Base-by-base conservation (phyloP, 1,140 invertebrate genomes). In the Geopemphigus sp. region DNA sequence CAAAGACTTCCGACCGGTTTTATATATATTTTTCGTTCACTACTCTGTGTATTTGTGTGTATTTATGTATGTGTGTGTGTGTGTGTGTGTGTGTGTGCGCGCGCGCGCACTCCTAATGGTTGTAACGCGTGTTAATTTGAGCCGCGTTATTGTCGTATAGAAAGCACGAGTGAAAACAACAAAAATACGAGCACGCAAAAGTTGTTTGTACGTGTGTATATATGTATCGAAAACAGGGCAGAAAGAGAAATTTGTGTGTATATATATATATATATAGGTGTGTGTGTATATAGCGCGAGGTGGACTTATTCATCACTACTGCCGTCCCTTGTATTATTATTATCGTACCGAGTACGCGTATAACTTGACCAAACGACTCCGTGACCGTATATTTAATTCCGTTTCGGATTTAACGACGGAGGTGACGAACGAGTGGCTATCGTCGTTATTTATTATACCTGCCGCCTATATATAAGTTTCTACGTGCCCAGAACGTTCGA, bases 161-260 rank as follows among this genome's bases (percentile, higher is more conserved):
- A 72, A 72, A 72, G 68, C 68, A 47, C 50, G 68, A 72, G 68
- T 72, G 68, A 72, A 72, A 72, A 53, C 26, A 70, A 47, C 64
- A 10, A 24, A 68, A 39, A 68, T 50, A 50, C 12, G 45, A 47
- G 26, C 24, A 17, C 68, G 24, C 68, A 72, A 72, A 72, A 54
- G 68, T 72, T 72, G 68, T 72, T 29, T 53, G 11, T 29, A 32
- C 14, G 12, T 22, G 22, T 24, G 22, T n/a, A 45, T 53, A 12
- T 24, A 15, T 29, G 22, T 22, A 15, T 15, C 29, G 17, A 29
- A 32, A 29, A 63, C 14, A 19, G 45, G 6, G 24, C 24, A n/a
- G 10, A n/a, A 19, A 53, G 68, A 72, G 68, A 72, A 47, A 72
- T 66, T 47, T 45, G 47, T 12, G 5, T 50, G 39, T 45, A 45